Base-by-base conservation (phyloP, 2,888 invertebrate species). In the Resseliella maxima region DNA sequence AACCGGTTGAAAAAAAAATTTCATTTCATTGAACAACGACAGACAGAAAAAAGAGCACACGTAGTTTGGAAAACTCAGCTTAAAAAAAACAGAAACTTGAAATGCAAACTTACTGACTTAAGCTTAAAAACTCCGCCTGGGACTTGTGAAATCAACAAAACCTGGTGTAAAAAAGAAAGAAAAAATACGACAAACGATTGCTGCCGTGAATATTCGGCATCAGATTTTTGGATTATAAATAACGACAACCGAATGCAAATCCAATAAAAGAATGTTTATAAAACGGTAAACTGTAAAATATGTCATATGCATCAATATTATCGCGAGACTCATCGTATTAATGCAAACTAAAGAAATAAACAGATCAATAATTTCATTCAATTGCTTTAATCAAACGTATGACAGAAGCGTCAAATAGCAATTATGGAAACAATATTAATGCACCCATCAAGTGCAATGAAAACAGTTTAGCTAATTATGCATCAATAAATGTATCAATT, bases 71-170 rank as follows among this genome's bases (percentile, higher is more conserved):
- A 35, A 72, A 72, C 31, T 72, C 15, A 6, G 31, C 35, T 27
- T 59, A 24, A 59, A 15, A 72, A 31, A 31, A 12, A n/a, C 10
- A 18, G 35, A 72, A 35, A 59, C 59, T 24, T 59, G 5, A 31
- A 72, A 72, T 35, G 31, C 72, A 72, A 72, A 72, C 72, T 72
- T 72, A 31, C 27, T 72, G 72, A 72, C 72, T 72, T 35, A 72
- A 72, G 72, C 35, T 35, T 5, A 72, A 72, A 50, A 35, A 72
- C 72, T 72, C 46, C 31, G 27, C 50, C 15, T 59, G 72, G 31
- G 72, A 72, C 27, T 72, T 72, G 27, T 72, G 31, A 27, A 72
- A 31, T 72, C 72, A 31, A 72, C n/a, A 15, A 72, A 72, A 59
- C 12, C n/a, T 1, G 35, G 3, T 15, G 12, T 1, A 31, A 72